These are phyloP conservation scores for Agrochola lychnidis DNA, from an alignment of 2,888 invertebrate genomes.

Conservation along the genomic window DNA sequence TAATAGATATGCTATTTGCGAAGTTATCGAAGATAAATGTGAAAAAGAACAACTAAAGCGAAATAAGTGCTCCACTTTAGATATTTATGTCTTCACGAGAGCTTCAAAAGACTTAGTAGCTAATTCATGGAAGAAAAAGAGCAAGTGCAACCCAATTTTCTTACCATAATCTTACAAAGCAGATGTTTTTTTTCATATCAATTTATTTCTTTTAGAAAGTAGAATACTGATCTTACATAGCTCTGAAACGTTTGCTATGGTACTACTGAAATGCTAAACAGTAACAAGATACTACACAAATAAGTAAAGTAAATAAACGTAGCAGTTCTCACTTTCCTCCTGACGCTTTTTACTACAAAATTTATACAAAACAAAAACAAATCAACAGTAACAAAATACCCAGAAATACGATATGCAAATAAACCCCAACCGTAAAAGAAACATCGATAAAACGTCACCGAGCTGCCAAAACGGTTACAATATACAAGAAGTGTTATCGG, in stretches of 20 bases:
- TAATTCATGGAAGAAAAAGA: not conserved
- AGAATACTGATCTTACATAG: not conserved
- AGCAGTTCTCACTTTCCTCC: slow-evolving; percentile 7
- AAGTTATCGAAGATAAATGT: slow-evolving; percentile 19
- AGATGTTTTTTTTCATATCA: not conserved
- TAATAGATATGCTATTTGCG: slow-evolving; percentile 60
- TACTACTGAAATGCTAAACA: too few species aligned
- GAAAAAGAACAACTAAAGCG: not conserved
- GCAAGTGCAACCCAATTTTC: too few species aligned
- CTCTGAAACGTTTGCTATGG: not conserved
- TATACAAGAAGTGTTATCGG: slow-evolving; percentile 76
- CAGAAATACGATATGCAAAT: slow-evolving; percentile 66
- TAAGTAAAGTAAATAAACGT: not conserved
- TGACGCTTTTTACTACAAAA: slow-evolving; percentile 42
- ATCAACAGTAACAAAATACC: slow-evolving; percentile 45
- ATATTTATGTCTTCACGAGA: not conserved
- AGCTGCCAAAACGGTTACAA: slow-evolving; percentile 73
- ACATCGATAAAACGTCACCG: slow-evolving; percentile 68
- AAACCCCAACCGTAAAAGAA: slow-evolving; percentile 62
- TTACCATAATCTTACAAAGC: not conserved
- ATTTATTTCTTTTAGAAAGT: not conserved
- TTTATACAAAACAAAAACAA: slow-evolving; percentile 37
- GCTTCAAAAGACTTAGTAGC: not conserved
- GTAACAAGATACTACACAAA: not conserved
- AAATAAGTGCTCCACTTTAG: slow-evolving; percentile 13